phyloP scores from a whole-genome alignment of 2,113 vertebrate species.

The Spilogale gracilis region DNA sequence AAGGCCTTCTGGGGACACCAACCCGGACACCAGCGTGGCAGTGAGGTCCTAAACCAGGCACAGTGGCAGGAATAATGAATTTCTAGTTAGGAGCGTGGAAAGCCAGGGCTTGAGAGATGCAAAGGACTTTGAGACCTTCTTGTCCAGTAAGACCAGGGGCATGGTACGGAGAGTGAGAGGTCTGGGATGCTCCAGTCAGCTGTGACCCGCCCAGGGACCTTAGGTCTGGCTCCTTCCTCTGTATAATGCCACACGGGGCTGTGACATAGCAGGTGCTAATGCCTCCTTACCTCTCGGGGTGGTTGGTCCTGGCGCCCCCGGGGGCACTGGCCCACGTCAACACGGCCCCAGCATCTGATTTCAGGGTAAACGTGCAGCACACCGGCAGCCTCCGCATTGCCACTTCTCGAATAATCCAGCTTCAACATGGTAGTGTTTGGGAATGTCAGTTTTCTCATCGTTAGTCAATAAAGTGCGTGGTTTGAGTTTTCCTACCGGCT shows the following conservation, averaged over 20 bases:
- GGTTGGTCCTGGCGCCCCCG: neutral
- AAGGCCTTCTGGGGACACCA: neutral
- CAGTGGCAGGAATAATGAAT: rapidly evolving
- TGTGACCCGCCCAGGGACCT: rapidly evolving
- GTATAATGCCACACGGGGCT: neutral
- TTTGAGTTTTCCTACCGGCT: neutral
- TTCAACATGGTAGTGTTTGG: neutral
- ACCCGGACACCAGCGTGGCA: neutral
- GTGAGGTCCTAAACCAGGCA: neutral
- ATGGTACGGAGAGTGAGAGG: neutral
- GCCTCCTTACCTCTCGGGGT: rapidly evolving
- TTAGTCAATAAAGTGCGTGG: neutral
- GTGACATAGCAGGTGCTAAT: neutral
- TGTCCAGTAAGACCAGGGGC: neutral
- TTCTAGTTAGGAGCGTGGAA: neutral
- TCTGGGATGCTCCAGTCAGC: neutral
- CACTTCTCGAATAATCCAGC: neutral
- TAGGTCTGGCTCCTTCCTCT: neutral
- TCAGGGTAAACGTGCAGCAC: neutral
- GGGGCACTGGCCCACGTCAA: rapidly evolving
- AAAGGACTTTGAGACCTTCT: neutral
- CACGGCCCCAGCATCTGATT: neutral
- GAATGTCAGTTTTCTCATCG: neutral
- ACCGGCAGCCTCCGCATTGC: rapidly evolving
- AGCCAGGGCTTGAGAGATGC: neutral